phyloP scores from a whole-genome alignment of 2,797 vertebrate species.

The Dermochelys coriacea region DNA sequence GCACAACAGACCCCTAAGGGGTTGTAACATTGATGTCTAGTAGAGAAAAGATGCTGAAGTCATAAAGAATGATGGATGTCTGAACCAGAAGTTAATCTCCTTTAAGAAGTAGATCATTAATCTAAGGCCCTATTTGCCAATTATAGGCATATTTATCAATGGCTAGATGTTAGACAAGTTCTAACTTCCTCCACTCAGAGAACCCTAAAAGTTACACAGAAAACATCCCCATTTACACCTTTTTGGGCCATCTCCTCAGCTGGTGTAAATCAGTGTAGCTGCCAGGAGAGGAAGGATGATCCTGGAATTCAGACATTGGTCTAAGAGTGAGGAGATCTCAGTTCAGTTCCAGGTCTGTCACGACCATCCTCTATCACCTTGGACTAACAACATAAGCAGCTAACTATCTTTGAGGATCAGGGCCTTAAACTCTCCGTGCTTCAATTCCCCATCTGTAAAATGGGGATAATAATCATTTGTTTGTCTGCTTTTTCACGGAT shows the following conservation, averaged over 20 bases:
- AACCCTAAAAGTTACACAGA: slow-evolving; percentile 49
- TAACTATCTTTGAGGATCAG: neutral
- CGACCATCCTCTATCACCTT: neutral
- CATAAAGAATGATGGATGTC: slow-evolving; percentile 67
- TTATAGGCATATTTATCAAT: slow-evolving; percentile 61
- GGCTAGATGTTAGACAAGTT: slow-evolving; percentile 46
- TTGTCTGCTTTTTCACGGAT: neutral
- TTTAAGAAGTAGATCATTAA: slow-evolving; percentile 71
- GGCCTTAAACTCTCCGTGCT: neutral
- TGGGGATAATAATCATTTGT: neutral
- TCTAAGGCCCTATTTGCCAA: slow-evolving; percentile 50
- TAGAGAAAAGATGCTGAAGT: slow-evolving; percentile 54
- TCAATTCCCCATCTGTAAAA: neutral
- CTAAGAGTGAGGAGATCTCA: neutral
- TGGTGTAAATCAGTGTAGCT: neutral
- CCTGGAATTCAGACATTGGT: neutral
- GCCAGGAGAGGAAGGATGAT: neutral
- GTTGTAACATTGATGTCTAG: slow-evolving; percentile 45
- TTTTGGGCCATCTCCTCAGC: neutral
- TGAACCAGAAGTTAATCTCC: slow-evolving; percentile 67
- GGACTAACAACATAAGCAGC: neutral
- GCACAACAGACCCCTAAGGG: neutral
- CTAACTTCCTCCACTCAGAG: slow-evolving; percentile 60
- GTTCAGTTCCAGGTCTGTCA: neutral
- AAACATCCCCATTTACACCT: slow-evolving; percentile 30